Evolutionary conservation across 2,888 invertebrate genomes (phyloP).

Genomic region (Deilephila elpenor): DNA sequence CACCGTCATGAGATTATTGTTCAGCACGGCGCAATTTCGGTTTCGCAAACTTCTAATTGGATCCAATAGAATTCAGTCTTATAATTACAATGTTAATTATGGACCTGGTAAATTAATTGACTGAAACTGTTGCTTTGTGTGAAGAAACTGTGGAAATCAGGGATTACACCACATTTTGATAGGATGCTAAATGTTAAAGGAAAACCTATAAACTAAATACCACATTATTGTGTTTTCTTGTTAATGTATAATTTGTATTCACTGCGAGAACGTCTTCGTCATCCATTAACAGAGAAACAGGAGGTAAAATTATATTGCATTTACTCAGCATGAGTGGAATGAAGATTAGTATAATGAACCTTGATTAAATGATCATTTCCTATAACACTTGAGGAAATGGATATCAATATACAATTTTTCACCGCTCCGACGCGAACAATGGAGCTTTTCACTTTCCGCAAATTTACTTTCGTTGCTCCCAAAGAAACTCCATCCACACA

Average conservation of each 20-base stretch:
- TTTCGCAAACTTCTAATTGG: constrained; percentile 15
- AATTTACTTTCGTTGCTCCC: constrained; percentile 68
- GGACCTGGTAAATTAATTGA: constrained; percentile 9
- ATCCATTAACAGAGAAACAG: neutral
- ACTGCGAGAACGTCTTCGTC: neutral
- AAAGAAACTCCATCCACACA: constrained; percentile 67
- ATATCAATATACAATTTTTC: constrained; percentile 46
- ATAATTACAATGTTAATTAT: constrained; percentile 19
- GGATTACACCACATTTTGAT: neutral
- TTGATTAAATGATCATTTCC: neutral
- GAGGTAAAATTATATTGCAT: constrained; percentile 1
- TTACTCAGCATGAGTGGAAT: neutral
- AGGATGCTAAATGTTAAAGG: neutral
- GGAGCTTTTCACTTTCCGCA: constrained; percentile 55
- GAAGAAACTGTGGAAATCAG: constrained; percentile 20
- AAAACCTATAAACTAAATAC: neutral
- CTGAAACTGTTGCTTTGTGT: constrained; percentile 20
- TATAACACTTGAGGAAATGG: constrained; percentile 13
- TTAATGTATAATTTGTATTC: constrained; percentile 20
- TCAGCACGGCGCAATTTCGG: constrained; percentile 26
- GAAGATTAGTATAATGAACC: constrained; percentile 4
- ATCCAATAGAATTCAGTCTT: constrained; percentile 5
- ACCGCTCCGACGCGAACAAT: constrained; percentile 57
- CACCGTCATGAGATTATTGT: constrained; percentile 35
- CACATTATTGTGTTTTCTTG: neutral